Conservation (phyloP, 1,140 invertebrate genomes). For the Drosophila subpulchrella region DNA sequence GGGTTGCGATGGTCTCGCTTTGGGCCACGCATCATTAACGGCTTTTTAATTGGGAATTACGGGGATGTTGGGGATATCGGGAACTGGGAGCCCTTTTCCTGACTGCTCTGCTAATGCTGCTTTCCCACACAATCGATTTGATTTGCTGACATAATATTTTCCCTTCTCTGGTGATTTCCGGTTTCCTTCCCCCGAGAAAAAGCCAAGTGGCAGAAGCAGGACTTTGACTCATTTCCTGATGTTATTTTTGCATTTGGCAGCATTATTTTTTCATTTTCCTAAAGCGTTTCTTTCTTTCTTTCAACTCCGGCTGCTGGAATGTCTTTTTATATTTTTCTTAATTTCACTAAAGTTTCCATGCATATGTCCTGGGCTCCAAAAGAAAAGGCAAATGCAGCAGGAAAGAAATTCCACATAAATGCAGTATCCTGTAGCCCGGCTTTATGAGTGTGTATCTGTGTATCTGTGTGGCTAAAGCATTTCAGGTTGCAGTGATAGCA, state of each 20-base stretch:
- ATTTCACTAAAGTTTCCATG: slow-evolving; percentile 59
- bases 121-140: slow-evolving; percentile 64
- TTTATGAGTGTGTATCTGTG: slow-evolving; percentile 4
- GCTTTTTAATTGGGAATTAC: slow-evolving; percentile 58
- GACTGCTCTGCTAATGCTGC: slow-evolving; percentile 28
- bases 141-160: slow-evolving; percentile 49
- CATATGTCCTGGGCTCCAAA: slow-evolving; percentile 28
- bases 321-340: slow-evolving; percentile 69
- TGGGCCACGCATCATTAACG: slow-evolving; percentile 68
- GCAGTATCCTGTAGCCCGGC: slow-evolving; percentile 28
- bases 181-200: slow-evolving; percentile 7
- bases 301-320: slow-evolving; percentile 8
- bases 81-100: slow-evolving; percentile 5
- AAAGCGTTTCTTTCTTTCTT: slow-evolving; percentile 31
- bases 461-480: slow-evolving; percentile 42
- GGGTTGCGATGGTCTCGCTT: slow-evolving; percentile 27
- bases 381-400: slow-evolving; percentile 59
- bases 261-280: slow-evolving; percentile 71
- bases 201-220: slow-evolving; percentile 8
- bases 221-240: slow-evolving; percentile 31
- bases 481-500: slow-evolving; percentile 75
- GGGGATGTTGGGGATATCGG: slow-evolving; percentile 9
- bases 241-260: slow-evolving; percentile 66
- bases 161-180: slow-evolving; percentile 15
- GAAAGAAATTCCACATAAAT: slow-evolving; percentile 47